Evolutionary conservation across 2,888 invertebrate genomes (phyloP).

Genomic region (Philereme transversata): DNA sequence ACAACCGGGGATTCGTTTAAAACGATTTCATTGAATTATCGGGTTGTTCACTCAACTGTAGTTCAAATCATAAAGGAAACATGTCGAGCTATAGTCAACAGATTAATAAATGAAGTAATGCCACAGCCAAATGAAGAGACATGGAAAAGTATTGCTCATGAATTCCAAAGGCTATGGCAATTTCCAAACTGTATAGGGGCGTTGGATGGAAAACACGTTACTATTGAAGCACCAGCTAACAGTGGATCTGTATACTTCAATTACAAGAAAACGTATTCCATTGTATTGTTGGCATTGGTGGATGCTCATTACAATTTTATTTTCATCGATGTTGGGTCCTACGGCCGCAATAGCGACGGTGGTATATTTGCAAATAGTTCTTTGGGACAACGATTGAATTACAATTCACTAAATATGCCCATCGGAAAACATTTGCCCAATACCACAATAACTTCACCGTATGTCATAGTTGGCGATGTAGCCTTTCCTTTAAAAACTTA

Average conservation of each 20-base stretch:
- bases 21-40: constrained; percentile 16
- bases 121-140: constrained; percentile 19
- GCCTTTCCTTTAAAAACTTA: constrained; percentile 23
- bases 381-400: constrained; percentile 29
- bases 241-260: constrained; percentile 9
- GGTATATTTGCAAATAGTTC: constrained; percentile 31
- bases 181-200: constrained; percentile 5
- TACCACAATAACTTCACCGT: constrained; percentile 16
- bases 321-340: constrained; percentile 31
- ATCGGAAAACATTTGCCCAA: constrained; percentile 37
- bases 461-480: constrained; percentile 25
- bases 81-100: constrained; percentile 1
- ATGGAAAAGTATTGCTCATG: constrained; percentile 23
- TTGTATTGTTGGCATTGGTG: constrained; percentile 32
- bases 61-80: constrained; percentile 10
- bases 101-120: constrained; percentile 16
- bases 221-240: constrained; percentile 7
- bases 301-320: constrained; percentile 29
- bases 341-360: constrained; percentile 26
- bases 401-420: constrained; percentile 39
- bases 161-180: constrained; percentile 13
- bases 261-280: constrained; percentile 22
- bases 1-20: constrained; percentile 20
- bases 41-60: constrained; percentile 4
- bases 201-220: constrained; percentile 4